phyloP scores from a whole-genome alignment of 1,140 invertebrate genomes.

The Neuroterus valhalla region DNA sequence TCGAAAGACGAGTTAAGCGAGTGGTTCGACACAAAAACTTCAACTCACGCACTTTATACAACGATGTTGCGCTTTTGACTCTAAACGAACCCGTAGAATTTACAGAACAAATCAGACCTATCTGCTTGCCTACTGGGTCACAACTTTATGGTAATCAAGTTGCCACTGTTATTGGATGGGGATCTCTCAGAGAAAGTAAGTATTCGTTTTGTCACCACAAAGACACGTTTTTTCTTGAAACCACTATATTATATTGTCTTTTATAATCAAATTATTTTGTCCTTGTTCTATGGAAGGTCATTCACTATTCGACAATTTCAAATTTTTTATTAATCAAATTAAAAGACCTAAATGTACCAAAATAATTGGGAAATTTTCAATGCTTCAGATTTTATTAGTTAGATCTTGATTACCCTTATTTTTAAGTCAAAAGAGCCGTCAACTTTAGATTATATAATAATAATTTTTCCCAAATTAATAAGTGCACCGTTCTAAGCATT shows the following conservation, averaged over 20 bases:
- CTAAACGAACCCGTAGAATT: constrained; percentile 86
- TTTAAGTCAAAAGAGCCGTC: no score
- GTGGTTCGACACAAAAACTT: constrained; percentile 90
- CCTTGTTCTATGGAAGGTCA: no score
- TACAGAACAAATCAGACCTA: constrained; percentile 84
- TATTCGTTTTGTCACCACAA: constrained; percentile 25
- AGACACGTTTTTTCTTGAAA: constrained; percentile 28
- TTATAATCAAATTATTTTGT: neutral
- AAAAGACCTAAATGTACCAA: no score
- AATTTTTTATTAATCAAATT: no score
- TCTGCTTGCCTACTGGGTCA: constrained; percentile 85
- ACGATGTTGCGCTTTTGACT: constrained; percentile 90
- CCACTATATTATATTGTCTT: neutral
- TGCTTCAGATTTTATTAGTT: no score
- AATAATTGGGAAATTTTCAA: no score
- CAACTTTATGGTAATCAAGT: constrained; percentile 80
- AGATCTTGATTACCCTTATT: no score
- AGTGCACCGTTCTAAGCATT: no score
- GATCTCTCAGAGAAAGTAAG: constrained; percentile 86
- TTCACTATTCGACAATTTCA: no score
- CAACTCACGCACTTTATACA: constrained; percentile 89
- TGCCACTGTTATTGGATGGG: constrained; percentile 90
- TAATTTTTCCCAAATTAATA: no score
- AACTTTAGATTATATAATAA: no score
- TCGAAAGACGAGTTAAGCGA: constrained; percentile 86